These are phyloP conservation scores for Thysanoteuthis rhombus DNA, from an alignment of 2,888 invertebrate genomes.

Conservation along the genomic window DNA sequence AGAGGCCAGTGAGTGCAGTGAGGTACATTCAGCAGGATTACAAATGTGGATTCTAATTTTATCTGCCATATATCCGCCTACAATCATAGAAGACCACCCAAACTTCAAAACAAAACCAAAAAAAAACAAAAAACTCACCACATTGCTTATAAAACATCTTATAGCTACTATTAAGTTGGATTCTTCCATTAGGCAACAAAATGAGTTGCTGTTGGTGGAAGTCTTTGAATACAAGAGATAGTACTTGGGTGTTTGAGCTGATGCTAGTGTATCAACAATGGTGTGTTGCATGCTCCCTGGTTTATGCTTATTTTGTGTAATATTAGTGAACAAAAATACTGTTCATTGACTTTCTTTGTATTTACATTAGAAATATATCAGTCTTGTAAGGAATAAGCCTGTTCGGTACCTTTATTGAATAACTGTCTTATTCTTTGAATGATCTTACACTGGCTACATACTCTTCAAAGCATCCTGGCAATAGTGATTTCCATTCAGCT, in stretches of 20 bases:
- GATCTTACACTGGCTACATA: too few species aligned
- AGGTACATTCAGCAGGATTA: not conserved
- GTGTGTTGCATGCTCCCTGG: not conserved
- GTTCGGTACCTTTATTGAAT: too few species aligned
- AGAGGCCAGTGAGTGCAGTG: not conserved
- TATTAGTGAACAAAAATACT: too few species aligned
- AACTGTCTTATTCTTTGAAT: too few species aligned
- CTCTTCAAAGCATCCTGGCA: too few species aligned
- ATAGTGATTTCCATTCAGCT: too few species aligned
- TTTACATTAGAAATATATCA: too few species aligned
- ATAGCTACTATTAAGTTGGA: not conserved
- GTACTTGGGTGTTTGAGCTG: not conserved
- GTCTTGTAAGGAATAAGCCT: too few species aligned
- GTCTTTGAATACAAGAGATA: not conserved
- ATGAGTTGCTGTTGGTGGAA: not conserved
- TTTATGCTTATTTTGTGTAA: not conserved
- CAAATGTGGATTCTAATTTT: not conserved
- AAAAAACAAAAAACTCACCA: not conserved
- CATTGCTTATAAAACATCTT: not conserved
- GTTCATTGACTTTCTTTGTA: too few species aligned
- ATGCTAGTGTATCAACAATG: not conserved
- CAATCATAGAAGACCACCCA: not conserved
- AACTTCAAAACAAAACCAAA: not conserved
- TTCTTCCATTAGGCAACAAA: not conserved
- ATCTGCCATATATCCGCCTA: not conserved